Conservation (phyloP, 2,113 vertebrate species). For the Corythaixoides concolor region DNA sequence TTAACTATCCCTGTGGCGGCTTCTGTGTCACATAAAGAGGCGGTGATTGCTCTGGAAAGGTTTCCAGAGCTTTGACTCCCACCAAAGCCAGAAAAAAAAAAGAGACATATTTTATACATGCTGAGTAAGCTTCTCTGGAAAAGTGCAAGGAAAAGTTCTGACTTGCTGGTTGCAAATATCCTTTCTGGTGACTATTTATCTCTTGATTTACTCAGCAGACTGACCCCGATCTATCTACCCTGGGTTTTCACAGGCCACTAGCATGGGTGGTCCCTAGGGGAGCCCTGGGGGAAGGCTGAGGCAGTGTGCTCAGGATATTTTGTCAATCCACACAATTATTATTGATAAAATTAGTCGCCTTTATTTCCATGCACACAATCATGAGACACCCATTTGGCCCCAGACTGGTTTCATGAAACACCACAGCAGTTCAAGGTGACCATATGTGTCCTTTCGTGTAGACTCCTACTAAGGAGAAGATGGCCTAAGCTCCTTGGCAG, state of each 20-base stretch:
- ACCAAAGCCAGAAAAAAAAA: not conserved
- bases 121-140: not conserved
- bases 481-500: not conserved
- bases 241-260: not conserved
- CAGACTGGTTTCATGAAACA: not conserved
- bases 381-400: not conserved
- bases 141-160: not conserved
- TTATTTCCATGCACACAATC: not conserved
- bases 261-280: fast-evolving
- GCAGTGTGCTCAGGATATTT: not conserved
- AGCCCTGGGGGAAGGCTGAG: not conserved
- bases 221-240: not conserved
- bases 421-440: not conserved
- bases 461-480: not conserved
- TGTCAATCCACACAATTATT: not conserved
- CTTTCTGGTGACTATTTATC: constrained; percentile 82
- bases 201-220: constrained; percentile 61
- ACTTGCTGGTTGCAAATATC: constrained; percentile 73
- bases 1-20: not conserved
- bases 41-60: not conserved
- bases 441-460: not conserved
- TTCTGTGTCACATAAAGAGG: not conserved
- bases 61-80: not conserved
- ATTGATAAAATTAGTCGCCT: not conserved
- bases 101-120: not conserved